phyloP scores from a whole-genome alignment of 2,797 vertebrate genomes.

The Fringilla coelebs region DNA sequence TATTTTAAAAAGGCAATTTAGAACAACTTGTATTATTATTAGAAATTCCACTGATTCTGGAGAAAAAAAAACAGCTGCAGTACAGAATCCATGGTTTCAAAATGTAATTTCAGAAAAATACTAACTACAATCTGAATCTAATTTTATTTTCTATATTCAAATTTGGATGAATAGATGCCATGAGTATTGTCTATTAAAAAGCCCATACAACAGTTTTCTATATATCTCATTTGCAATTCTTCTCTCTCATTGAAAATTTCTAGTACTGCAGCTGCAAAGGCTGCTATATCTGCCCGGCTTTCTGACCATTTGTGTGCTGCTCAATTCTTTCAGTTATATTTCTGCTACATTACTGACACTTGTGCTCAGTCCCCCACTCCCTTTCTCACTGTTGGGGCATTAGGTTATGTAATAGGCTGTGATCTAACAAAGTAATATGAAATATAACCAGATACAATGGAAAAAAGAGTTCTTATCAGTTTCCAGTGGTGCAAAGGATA shows the following conservation, averaged over 20 bases:
- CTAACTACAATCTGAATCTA: slow-evolving; percentile 9
- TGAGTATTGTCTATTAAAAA: slow-evolving; percentile 17
- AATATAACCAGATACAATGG: not conserved
- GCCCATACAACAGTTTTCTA: not conserved
- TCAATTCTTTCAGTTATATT: not conserved
- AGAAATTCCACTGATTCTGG: not conserved
- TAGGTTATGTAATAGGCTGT: not conserved
- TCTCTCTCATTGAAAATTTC: not conserved
- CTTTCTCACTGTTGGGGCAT: not conserved
- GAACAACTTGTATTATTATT: not conserved
- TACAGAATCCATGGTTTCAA: not conserved
- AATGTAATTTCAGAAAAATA: slow-evolving; percentile 43
- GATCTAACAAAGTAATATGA: not conserved
- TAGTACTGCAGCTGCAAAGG: not conserved
- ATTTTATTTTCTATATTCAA: slow-evolving; percentile 49
- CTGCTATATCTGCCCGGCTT: not conserved
- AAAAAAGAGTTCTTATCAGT: not conserved
- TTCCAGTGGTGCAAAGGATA: not conserved
- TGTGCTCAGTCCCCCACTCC: not conserved
- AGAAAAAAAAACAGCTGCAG: not conserved
- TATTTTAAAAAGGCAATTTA: not conserved
- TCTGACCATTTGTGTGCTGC: not conserved
- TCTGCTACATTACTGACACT: not conserved
- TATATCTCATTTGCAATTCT: slow-evolving; percentile 44
- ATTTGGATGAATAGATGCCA: not conserved